Percentiles rank a stretch among this genome's conserved stretches.
These are phyloP conservation scores for Junco hyemalis DNA, from an alignment of 2,113 vertebrate species.

Conservation along the genomic window DNA sequence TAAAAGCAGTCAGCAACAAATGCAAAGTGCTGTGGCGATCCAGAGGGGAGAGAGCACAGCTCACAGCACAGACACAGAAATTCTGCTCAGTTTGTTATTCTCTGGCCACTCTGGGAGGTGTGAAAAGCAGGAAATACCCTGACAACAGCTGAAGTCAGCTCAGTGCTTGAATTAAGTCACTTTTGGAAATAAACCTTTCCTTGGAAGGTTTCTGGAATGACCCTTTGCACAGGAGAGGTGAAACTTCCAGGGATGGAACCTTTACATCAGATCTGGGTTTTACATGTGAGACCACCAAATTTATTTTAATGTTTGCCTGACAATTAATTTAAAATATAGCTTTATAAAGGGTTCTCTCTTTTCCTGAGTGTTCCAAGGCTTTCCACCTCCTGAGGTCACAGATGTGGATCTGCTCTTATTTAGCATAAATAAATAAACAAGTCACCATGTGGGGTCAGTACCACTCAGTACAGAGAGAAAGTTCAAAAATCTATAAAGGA, in stretches of 20 bases:
- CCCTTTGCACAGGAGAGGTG: neutral
- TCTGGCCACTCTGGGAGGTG: neutral
- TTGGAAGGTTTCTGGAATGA: neutral
- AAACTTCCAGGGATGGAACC: neutral
- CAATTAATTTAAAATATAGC: neutral
- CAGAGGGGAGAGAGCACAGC: no score
- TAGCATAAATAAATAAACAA: neutral
- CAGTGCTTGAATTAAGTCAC: neutral
- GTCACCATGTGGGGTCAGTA: neutral
- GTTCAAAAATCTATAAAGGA: no score
- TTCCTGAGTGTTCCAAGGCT: neutral
- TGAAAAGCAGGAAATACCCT: neutral
- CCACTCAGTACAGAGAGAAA: neutral
- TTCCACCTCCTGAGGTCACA: neutral
- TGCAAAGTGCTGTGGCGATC: neutral
- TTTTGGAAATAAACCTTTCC: neutral
- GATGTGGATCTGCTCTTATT: neutral
- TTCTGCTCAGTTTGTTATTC: neutral
- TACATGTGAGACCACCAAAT: accelerated
- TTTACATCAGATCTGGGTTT: neutral
- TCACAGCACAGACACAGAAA: neutral
- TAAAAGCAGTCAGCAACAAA: neutral
- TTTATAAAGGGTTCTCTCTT: neutral
- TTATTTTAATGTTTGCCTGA: neutral
- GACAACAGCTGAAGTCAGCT: neutral